These are phyloP conservation scores for Halcyon malimbica DNA, from an alignment of 2,113 vertebrate species.

Conservation along the genomic window DNA sequence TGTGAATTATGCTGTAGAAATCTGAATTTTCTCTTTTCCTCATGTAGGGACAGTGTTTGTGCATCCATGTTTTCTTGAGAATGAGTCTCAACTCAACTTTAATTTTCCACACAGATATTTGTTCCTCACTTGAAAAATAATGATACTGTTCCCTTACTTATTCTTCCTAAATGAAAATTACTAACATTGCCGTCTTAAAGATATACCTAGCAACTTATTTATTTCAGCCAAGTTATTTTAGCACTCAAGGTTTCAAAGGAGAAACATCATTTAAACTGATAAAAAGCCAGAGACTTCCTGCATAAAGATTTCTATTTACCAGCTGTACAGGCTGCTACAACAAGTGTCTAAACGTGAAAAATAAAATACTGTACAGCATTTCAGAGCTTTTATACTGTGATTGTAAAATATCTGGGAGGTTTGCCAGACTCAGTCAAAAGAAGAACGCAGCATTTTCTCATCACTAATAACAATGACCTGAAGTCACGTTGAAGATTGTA, in stretches of 20 bases:
- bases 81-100: not conserved
- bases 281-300: not conserved
- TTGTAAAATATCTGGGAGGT: slow-evolving; percentile 70
- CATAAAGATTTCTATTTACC: slow-evolving; percentile 40
- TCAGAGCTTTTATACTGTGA: slow-evolving; percentile 51
- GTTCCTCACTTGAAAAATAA: not conserved
- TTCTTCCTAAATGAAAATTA: not conserved
- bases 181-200: not conserved
- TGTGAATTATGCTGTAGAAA: not conserved
- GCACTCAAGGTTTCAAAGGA: not conserved
- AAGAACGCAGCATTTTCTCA: slow-evolving; percentile 68
- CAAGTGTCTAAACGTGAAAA: slow-evolving; percentile 42
- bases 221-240: not conserved
- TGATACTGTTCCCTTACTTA: not conserved
- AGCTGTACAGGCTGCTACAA: not conserved
- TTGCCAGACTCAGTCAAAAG: slow-evolving; percentile 67
- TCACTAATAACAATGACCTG: slow-evolving; percentile 71
- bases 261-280: not conserved
- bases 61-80: not conserved
- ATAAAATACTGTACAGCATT: slow-evolving; percentile 26
- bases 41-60: not conserved
- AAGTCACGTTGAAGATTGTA: slow-evolving; percentile 68
- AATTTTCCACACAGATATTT: not conserved
- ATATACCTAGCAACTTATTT: not conserved
- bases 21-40: not conserved